A percentile compares a stretch with the other conserved stretches of the same genome.
These are phyloP conservation scores for Cydia pomonella DNA, from an alignment of 1,140 invertebrate species.

Conservation along the genomic window DNA sequence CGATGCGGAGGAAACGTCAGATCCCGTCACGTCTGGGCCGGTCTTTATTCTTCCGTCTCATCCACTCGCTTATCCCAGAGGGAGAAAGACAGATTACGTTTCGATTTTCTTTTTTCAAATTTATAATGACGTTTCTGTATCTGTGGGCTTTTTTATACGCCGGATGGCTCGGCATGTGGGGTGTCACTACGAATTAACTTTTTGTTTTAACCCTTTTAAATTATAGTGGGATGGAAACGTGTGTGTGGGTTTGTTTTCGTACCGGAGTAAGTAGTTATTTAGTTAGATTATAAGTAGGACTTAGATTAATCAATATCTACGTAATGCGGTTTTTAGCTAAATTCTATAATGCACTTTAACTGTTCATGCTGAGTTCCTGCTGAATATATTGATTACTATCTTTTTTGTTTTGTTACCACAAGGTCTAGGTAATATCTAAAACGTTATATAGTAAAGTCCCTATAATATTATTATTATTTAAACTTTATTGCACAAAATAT, in stretches of 20 bases:
- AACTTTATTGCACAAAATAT: too few relatives aligned
- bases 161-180: slow-evolving; percentile 72
- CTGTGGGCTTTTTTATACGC: slow-evolving; percentile 55
- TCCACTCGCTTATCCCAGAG: not conserved
- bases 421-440: too few relatives aligned
- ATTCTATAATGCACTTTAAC: too few relatives aligned
- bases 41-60: slow-evolving; percentile 5
- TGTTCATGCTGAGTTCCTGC: too few relatives aligned
- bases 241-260: slow-evolving; percentile 40
- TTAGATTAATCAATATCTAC: not conserved
- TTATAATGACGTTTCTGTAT: slow-evolving; percentile 62
- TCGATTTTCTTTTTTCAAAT: slow-evolving; percentile 5
- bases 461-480: too few relatives aligned
- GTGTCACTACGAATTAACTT: slow-evolving; percentile 72
- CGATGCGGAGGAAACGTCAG: slow-evolving; percentile 59
- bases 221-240: slow-evolving; percentile 69
- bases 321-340: not conserved
- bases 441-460: too few relatives aligned
- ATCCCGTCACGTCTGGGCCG: slow-evolving; percentile 25
- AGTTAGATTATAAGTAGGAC: not conserved
- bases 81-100: slow-evolving; percentile 3
- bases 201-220: slow-evolving; percentile 72
- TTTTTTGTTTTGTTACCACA: too few relatives aligned
- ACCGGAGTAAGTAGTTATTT: slow-evolving; percentile 4
- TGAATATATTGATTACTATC: too few relatives aligned